Base-by-base conservation (phyloP, 2,888 invertebrate species). In the Cephus rjabovi region DNA sequence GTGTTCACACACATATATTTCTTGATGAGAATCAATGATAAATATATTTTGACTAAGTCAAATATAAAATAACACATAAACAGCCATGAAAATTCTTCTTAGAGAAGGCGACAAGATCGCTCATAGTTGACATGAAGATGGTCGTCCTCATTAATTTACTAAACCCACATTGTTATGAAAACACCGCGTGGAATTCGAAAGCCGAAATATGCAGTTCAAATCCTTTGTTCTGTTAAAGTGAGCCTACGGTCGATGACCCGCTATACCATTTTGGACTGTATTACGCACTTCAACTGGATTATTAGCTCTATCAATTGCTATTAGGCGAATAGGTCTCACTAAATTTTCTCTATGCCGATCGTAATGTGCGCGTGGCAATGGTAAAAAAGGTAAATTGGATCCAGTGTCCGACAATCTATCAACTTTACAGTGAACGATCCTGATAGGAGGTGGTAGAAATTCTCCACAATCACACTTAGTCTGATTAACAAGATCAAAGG, bases 401-500 rank as follows among this genome's bases (percentile, higher is more conserved):
- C 79, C 79, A 30, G 76, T 76, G 74, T 79, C 79, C 11, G 79
- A 79, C 33, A 76, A 73, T 37, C 83, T 79, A 75, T 87, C 86
- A 37, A 87, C 84, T 80, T 86, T 86, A 70, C 83, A 83, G 68
- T 86, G 85, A 68, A 84, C 83, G 84, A 86, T 85, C 79, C 86
- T 85, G 74, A 87, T 84, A 71, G 87, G 86, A 12, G 86, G 87
- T 70, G 85, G 81, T 11, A 85, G 75, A 71, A 79, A 85, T 76
- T 84, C 84, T n/a, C 86, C 85, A 68, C 87, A 87, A 74, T 85
- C 85, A 69, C 87, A 87, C 75, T 85, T 87, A 68, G 81, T 80
- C 56, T 81, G 83, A 74, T 84, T 86, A 11, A 87, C 83, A 77
- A 87, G 86, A 73, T 87, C 86, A 74, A 87, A 87, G 0, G 86